A percentile compares a stretch with the other conserved stretches of the same genome.
These are phyloP conservation scores for Chionis minor DNA, from an alignment of 2,113 vertebrate species.

Conservation along the genomic window DNA sequence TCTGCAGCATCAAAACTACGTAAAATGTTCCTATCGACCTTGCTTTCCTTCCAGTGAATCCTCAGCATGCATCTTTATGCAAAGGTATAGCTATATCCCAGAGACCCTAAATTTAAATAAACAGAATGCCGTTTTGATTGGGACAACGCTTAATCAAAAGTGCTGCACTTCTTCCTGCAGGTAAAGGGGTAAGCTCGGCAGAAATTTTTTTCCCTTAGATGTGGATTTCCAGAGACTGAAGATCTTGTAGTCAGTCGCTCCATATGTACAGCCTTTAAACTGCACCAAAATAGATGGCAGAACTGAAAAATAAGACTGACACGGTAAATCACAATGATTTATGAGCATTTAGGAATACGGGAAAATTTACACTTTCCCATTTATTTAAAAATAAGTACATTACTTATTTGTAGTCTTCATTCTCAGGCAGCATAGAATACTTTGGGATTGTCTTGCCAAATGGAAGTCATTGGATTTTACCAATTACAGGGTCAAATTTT, in stretches of 20 bases:
- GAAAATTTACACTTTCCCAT: neutral
- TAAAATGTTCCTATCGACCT: neutral
- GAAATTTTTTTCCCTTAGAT: neutral
- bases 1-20: accelerated
- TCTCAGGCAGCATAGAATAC: neutral
- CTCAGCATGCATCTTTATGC: neutral
- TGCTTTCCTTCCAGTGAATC: neutral
- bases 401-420: conserved; percentile 36
- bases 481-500: conserved; percentile 15
- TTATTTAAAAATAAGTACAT: conserved; percentile 18
- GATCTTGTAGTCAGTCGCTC: neutral
- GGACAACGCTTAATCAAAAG: neutral
- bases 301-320: conserved; percentile 33
- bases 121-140: neutral
- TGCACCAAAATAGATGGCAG: conserved; percentile 29
- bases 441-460: conserved; percentile 29
- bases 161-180: neutral
- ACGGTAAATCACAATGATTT: conserved; percentile 34
- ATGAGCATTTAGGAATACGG: neutral
- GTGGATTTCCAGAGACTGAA: conserved; percentile 33
- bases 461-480: neutral
- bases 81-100: neutral
- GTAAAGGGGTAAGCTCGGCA: neutral
- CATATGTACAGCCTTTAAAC: neutral
- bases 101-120: neutral